Evolutionary conservation across 2,888 invertebrate genomes (phyloP), one percentile per base, ranked within the genome.

Genomic region (Bimastos eiseni): DNA sequence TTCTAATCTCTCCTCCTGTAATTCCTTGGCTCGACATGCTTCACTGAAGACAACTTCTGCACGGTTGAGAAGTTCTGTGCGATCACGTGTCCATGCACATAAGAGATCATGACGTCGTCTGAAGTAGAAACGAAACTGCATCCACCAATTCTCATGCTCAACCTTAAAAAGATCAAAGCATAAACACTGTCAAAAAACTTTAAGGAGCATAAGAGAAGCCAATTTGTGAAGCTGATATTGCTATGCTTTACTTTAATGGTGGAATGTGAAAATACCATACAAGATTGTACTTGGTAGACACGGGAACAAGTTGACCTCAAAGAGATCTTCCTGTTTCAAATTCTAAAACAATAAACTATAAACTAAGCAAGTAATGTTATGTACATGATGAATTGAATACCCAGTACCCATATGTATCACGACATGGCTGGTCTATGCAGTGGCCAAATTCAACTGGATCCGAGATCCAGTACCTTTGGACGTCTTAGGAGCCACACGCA

Each of bases 81-180:
- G 92, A 89, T 94, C 94, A 41, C 94, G 92, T 84, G 92, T 92
- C 95, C 95, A 95, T 90, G 94, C 94, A 0, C 92, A 91, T 91
- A 93, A 93, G 13, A 95, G 91, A 24, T 93, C 94, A 83, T 93
- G 93, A 89, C 93, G 92, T 38, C 94, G 92, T 89, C 93, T 93
- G 90, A 93, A 93, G 92, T 94, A 94, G 92, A 94, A 94, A 86
- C 93, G 93, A 92, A 93, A 94, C 30, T 93, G 92, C 90, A 93
- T 92, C 93, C 93, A 94, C 95, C 95, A 95, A 49, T 94, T 93
- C 89, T 95, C 95, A 93, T 95, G 94, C 1, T 93, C 92, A 15
- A 94, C 93, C 95, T 95, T 37, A 44, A 89, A 89, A 90, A 49
- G 21, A 24, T 24, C 49, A 49, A 49, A 49, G 49, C 1, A 49